Evolutionary conservation across 2,888 invertebrate species (phyloP), one percentile per base, ranked within the genome.

Genomic region (Apamea monoglypha): DNA sequence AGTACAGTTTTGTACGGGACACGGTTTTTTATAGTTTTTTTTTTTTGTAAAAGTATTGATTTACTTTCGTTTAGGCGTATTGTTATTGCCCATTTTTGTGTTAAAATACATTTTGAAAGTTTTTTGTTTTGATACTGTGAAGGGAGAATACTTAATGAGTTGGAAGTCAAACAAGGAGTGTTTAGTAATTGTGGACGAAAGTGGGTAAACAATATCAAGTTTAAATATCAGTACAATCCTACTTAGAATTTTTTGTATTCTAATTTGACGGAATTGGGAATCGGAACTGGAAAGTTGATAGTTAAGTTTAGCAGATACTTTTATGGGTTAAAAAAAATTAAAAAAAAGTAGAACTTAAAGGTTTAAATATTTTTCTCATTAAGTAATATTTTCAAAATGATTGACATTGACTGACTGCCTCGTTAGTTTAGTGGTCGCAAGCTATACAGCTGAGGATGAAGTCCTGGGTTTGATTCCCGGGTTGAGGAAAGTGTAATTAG

Each of bases 1-100:
- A 74, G 88, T 86, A 90, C 88, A 89, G 88, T 90, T 87, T 84
- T 87, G 87, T 88, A 83, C 83, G 88, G 86, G 81, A 90, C 88
- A 85, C 74, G 72, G 78, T 63, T 68, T 74, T 71, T 53, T 50
- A 21, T 53, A 21, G 50, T 53, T 53, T 56, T 25, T 56, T 47
- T 63, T 83, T 87, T 81, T 44, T 16, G 66, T 73, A 76, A 86
- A 83, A 72, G 89, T 90, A 89, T 89, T 89, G 90, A 90, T 89
- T 89, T 89, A 89, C 89, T 85, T 81, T 87, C 89, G 85, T 83
- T 89, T 85, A 84, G 68, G 12, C 44, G 70, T 81, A 89, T 90
- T 90, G 89, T 90, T 89, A 84, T 89, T 81, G 83, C 75, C 82
- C 66, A 85, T 86, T 88, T 89, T 89, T 84, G 85, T 88, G 78